Evolutionary conservation across 1,140 invertebrate genomes (phyloP).

Genomic region (Drosophila tsacasi): DNA sequence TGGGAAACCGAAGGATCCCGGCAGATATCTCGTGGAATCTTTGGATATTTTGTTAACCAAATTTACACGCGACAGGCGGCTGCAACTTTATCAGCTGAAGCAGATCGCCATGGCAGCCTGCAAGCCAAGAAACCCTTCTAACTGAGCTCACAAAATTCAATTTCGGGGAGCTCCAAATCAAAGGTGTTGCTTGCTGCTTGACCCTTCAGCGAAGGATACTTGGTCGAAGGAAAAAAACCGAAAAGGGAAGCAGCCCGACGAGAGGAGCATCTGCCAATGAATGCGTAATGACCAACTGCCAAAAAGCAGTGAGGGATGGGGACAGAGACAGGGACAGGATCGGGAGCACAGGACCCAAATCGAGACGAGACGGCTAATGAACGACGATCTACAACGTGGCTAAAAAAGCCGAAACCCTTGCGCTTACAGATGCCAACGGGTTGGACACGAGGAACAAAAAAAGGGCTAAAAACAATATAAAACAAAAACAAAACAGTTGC

Average conservation of each 20-base stretch:
- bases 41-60: constrained; percentile 67
- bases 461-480: constrained; percentile 8
- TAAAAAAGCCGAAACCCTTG: constrained; percentile 58
- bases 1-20: constrained; percentile 12
- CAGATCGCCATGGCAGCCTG: constrained; percentile 33
- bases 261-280: constrained; percentile 75
- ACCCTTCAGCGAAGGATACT: constrained; percentile 66
- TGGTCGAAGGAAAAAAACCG: constrained; percentile 11
- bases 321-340: background rate
- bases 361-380: constrained; percentile 55
- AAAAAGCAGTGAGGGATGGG: constrained; percentile 64
- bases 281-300: constrained; percentile 80
- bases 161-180: constrained; percentile 63
- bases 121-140: constrained; percentile 65
- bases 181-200: constrained; percentile 70
- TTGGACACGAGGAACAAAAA: constrained; percentile 21
- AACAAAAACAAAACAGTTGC: constrained; percentile 73
- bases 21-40: constrained; percentile 31
- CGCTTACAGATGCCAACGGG: constrained; percentile 70
- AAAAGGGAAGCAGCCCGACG: constrained; percentile 26
- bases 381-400: constrained; percentile 66
- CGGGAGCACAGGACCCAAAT: constrained; percentile 26
- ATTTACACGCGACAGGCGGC: constrained; percentile 44
- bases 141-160: constrained; percentile 45
- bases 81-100: constrained; percentile 51